These are phyloP conservation scores for Noturus placidus DNA, from an alignment of 2,113 vertebrate genomes.

Conservation along the genomic window DNA sequence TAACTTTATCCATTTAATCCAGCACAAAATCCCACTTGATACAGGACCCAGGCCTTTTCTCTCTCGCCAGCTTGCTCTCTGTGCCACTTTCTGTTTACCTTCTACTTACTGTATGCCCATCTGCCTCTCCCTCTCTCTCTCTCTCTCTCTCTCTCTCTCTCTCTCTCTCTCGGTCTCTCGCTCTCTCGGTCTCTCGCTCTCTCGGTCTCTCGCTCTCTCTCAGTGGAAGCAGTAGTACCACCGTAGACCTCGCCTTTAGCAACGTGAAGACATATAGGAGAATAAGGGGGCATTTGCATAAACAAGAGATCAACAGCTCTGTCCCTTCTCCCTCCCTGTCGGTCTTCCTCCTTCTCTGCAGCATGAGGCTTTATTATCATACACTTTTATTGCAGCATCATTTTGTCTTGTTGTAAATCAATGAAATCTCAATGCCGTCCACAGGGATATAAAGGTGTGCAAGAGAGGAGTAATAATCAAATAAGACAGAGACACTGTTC, in stretches of 20 bases:
- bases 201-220: neutral
- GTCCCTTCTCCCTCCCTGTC: constrained; percentile 9
- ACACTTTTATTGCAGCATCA: constrained; percentile 55
- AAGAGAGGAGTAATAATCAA: constrained; percentile 45
- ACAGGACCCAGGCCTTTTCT: constrained; percentile 47
- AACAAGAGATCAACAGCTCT: constrained; percentile 55
- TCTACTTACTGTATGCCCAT: constrained; percentile 16
- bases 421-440: constrained; percentile 35
- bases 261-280: constrained; percentile 66
- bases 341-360: constrained; percentile 1
- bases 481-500: constrained; percentile 47
- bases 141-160: neutral
- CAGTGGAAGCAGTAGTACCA: constrained; percentile 54
- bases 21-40: constrained; percentile 64
- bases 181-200: neutral
- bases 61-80: neutral
- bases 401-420: constrained; percentile 59
- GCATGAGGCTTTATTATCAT: constrained; percentile 52
- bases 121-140: neutral
- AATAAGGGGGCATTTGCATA: constrained; percentile 58
- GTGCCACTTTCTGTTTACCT: neutral
- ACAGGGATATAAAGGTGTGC: constrained; percentile 40
- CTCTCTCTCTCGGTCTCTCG: neutral
- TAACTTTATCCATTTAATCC: constrained; percentile 66
- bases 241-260: constrained; percentile 61